phyloP scores from a whole-genome alignment of 2,797 vertebrate genomes.

The Cryptoprocta ferox region DNA sequence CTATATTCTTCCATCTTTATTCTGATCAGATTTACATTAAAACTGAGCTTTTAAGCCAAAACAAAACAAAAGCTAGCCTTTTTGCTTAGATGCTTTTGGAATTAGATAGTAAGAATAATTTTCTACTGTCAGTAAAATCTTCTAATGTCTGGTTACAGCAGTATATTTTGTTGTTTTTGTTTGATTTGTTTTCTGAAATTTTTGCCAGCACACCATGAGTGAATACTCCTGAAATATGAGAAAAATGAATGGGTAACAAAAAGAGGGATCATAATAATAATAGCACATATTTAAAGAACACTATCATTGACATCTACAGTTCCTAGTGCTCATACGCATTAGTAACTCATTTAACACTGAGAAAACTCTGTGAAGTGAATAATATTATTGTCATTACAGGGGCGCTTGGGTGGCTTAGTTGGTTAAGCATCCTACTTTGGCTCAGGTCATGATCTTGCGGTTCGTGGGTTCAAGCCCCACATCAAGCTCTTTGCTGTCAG shows the following conservation, averaged over 20 bases:
- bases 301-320: not conserved
- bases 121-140: not conserved
- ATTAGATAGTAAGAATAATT: slow-evolving; percentile 33
- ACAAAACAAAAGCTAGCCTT: not conserved
- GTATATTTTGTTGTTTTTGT: slow-evolving; percentile 15
- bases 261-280: not conserved
- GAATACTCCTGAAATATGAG: not conserved
- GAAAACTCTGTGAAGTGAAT: not conserved
- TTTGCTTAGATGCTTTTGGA: slow-evolving; percentile 41
- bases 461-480: no score
- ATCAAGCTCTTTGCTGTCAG: no score
- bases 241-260: not conserved
- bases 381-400: not conserved
- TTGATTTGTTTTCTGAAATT: slow-evolving; percentile 13
- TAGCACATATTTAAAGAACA: slow-evolving; percentile 2
- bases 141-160: not conserved
- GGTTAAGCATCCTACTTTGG: no score
- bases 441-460: no score
- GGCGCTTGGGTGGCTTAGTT: no score
- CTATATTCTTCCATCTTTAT: slow-evolving; percentile 15
- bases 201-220: not conserved
- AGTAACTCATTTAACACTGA: not conserved
- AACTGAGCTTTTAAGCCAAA: slow-evolving; percentile 19
- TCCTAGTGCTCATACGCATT: not conserved
- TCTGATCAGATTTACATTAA: not conserved